A percentile compares a stretch with the other conserved stretches of the same genome.
These are phyloP conservation scores for Romanogobio albipinnatus DNA, from an alignment of 2,113 vertebrate genomes.

Conservation along the genomic window DNA sequence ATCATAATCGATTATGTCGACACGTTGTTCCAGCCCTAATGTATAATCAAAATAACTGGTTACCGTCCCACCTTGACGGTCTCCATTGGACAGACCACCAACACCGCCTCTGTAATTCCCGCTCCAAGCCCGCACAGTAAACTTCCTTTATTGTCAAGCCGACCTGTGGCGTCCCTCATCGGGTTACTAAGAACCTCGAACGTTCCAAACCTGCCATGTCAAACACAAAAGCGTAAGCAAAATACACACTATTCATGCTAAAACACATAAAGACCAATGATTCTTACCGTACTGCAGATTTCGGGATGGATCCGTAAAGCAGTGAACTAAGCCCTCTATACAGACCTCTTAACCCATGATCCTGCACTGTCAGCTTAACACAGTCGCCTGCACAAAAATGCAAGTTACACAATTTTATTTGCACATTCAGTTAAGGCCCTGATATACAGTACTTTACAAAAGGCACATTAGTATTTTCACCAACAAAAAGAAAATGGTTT, in stretches of 20 bases:
- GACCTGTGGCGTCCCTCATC: conserved; percentile 74
- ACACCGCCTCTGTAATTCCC: conserved; percentile 74
- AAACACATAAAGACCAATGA: not conserved
- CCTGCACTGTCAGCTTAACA: conserved; percentile 78
- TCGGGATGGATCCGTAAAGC: conserved; percentile 81
- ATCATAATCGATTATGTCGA: too few species aligned
- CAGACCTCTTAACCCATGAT: conserved; percentile 77
- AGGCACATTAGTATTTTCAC: too few species aligned
- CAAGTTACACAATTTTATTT: not conserved
- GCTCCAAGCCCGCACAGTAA: conserved; percentile 79
- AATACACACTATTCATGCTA: not conserved
- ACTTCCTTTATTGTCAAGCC: conserved; percentile 77
- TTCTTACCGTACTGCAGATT: conserved; percentile 79
- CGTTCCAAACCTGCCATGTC: conserved; percentile 74
- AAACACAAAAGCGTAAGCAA: not conserved
- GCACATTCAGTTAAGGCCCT: not conserved
- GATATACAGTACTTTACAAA: too few species aligned
- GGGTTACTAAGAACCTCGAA: conserved; percentile 80
- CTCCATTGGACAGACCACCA: conserved; percentile 84
- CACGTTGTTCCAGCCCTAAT: too few species aligned
- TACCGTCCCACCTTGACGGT: conserved; percentile 75
- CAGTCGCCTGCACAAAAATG: conserved; percentile 71
- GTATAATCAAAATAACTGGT: not conserved
- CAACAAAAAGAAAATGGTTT: too few species aligned
- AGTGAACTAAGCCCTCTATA: conserved; percentile 81